Evolutionary conservation across 2,797 vertebrate genomes (phyloP).

Genomic region (Distichodus sexfasciatus): DNA sequence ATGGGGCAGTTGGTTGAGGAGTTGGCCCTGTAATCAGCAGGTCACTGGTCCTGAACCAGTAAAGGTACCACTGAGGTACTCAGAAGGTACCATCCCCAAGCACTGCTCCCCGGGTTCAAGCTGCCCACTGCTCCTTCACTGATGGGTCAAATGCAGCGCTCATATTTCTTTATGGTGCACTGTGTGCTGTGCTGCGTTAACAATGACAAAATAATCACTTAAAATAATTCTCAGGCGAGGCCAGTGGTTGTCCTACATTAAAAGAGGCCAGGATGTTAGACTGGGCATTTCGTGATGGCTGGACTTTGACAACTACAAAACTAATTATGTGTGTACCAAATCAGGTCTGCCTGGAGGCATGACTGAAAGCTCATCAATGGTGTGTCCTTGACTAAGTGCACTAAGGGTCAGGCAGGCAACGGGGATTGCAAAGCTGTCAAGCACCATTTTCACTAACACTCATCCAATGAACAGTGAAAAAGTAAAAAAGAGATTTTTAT

Average conservation of each 20-base stretch:
- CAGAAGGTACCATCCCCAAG: no score
- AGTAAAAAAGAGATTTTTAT: constrained; percentile 27
- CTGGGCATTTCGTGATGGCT: constrained; percentile 43
- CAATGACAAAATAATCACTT: no score
- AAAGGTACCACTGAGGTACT: no score
- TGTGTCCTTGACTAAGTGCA: constrained; percentile 63
- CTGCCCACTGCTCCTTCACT: no score
- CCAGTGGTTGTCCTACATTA: constrained; percentile 42
- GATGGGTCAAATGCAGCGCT: no score
- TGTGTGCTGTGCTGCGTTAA: no score
- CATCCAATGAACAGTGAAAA: constrained; percentile 20
- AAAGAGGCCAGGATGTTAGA: constrained; percentile 31
- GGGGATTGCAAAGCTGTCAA: constrained; percentile 13
- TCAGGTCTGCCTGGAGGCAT: constrained; percentile 61
- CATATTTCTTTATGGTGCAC: no score
- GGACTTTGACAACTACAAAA: constrained; percentile 54
- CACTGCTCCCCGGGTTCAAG: no score
- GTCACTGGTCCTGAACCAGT: no score
- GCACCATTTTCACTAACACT: neutral
- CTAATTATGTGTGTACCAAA: constrained; percentile 47
- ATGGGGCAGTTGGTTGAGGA: constrained; percentile 20
- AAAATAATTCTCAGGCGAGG: no score
- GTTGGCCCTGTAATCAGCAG: no score
- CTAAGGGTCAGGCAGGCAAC: constrained; percentile 68
- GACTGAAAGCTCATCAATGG: constrained; percentile 62